Base-by-base conservation (phyloP, 35 echinoderm and acorn worm species). In the Amphiura filiformis region DNA sequence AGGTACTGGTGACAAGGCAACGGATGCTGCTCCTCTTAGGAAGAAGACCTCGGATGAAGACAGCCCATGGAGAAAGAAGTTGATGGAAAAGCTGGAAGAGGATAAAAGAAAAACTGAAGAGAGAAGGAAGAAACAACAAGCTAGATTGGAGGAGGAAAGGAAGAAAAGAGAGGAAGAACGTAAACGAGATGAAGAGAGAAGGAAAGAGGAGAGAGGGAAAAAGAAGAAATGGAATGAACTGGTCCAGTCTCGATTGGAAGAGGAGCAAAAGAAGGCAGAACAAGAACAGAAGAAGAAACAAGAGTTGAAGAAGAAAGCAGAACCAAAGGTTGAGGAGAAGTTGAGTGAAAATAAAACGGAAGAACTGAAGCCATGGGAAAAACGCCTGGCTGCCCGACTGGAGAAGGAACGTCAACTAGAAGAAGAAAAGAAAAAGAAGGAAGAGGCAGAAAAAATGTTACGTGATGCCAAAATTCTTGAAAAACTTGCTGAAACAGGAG, bases 221-320 rank as follows among this genome's bases (percentile, higher is more conserved):
- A 36, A 56, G 28, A 70, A 70, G 26, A 70, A 70, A n/a, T 70
- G 61, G 61, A 11, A 44, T 39, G 80, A 82, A 82, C 2, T 42
- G 13, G 9, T 82, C 15, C 20, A 20, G 12, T 0, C 38, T 20
- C 14, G 80, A 47, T 44, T 39, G 23, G 30, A 82, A 38, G 39
- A 82, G 26, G 80, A 82, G 26, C 26, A 49, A 82, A 49, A 76
- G 84, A 86, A 39, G 76, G 84, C 61, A 76, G 64, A 86, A 37
- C 13, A 36, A 76, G 84, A 39, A 86, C 36, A 76, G 61, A 86
- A 31, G 64, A 86, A 37, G 61, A 70, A 70, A 30, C 7, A 70
- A 70, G 61, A 70, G 26, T 26, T 70, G 9, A 70, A 70, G 61
- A 70, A 70, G 26, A 70, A 70, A 70, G 61, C 26, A 70, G 61